phyloP scores from a whole-genome alignment of 2,113 vertebrate species.

The Naja naja region DNA sequence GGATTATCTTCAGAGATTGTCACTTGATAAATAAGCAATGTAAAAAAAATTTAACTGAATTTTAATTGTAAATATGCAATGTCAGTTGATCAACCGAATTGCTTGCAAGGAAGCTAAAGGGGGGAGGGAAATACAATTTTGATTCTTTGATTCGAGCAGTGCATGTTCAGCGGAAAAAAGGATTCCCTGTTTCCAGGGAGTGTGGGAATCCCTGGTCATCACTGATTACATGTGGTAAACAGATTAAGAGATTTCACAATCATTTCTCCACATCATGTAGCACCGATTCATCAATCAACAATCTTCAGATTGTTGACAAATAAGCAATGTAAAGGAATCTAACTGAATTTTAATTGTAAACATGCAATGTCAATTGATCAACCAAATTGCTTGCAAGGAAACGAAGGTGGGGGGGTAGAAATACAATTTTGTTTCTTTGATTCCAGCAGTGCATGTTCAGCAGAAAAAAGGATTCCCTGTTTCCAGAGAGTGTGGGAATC shows the following conservation, averaged over 20 bases:
- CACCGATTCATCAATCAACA: background rate
- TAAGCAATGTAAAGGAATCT: background rate
- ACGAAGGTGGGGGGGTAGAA: background rate
- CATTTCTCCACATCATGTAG: background rate
- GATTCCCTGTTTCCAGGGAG: too few relatives aligned
- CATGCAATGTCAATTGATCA: background rate
- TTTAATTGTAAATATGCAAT: background rate
- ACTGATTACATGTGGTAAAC: too few relatives aligned
- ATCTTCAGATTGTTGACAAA: background rate
- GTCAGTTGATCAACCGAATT: background rate
- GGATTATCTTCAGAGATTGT: background rate
- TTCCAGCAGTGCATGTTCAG: background rate
- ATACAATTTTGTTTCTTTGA: background rate
- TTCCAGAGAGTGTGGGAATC: conserved; percentile 1
- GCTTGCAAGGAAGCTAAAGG: background rate
- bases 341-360: background rate
- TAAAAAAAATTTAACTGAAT: background rate
- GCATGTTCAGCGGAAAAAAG: background rate
- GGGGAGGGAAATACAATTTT: background rate
- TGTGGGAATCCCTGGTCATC: too few relatives aligned
- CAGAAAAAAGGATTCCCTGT: background rate
- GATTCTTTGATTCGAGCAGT: background rate
- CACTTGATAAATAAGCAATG: background rate
- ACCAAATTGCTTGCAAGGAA: background rate
- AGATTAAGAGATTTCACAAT: background rate